Percentiles rank a stretch among this genome's conserved stretches.
Evolutionary conservation across 2,113 vertebrate species (phyloP).

Genomic region (Zeus faber): DNA sequence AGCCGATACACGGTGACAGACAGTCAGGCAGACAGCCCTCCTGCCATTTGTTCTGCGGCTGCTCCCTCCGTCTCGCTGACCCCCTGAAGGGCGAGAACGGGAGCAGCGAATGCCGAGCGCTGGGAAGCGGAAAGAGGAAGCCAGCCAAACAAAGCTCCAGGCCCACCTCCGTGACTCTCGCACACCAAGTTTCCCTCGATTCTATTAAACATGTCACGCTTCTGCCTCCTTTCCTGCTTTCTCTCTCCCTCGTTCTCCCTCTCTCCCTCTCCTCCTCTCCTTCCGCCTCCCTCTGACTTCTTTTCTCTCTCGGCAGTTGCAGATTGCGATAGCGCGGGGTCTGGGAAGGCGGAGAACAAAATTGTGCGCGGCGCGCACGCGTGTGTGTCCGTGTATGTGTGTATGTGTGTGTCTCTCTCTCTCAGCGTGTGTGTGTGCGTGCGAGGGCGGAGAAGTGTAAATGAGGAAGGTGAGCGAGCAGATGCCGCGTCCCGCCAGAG

Average conservation of each 20-base stretch:
- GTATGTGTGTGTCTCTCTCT: neutral
- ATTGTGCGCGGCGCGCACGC: conserved; percentile 11
- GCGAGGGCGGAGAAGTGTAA: conserved; percentile 85
- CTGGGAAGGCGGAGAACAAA: conserved; percentile 74
- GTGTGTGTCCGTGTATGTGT: conserved; percentile 23
- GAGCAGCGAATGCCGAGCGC: too few relatives aligned
- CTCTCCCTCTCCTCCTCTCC: conserved; percentile 25
- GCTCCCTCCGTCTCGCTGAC: too few relatives aligned
- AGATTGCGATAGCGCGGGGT: conserved; percentile 47
- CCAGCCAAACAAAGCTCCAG: conserved; percentile 34
- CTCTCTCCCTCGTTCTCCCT: conserved; percentile 30
- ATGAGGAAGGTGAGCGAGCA: conserved; percentile 99
- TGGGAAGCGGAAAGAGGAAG: neutral
- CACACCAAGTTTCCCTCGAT: conserved; percentile 60
- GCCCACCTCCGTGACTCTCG: conserved; percentile 56
- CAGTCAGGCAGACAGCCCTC: too few relatives aligned
- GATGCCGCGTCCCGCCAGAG: conserved; percentile 99
- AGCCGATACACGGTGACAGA: too few relatives aligned
- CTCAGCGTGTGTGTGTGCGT: neutral
- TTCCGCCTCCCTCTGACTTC: conserved; percentile 15
- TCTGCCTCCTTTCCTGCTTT: conserved; percentile 32
- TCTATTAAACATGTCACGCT: conserved; percentile 72
- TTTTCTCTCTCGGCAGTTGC: conserved; percentile 33
- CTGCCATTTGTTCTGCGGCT: too few relatives aligned
- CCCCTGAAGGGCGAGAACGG: too few relatives aligned